Base-by-base conservation (phyloP, 2,797 vertebrate genomes). In the Rhynchonycteris naso region DNA sequence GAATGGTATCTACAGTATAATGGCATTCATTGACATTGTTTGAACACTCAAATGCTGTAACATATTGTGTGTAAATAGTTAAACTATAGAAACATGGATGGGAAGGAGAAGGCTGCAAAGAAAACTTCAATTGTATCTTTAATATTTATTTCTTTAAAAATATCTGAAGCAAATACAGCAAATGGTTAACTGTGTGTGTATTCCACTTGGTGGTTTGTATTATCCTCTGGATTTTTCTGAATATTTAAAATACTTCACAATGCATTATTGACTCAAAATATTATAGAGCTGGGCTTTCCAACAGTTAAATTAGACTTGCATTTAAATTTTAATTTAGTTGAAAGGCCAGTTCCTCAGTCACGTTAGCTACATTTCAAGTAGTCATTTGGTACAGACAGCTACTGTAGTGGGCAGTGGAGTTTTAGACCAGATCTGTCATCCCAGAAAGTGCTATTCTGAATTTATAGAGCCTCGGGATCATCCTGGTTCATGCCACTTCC, bases 231-330 rank as follows among this genome's bases (percentile, higher is more conserved):
- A 30, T 15, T 33, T 94, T 79, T 66, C 89, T 58, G 61, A 68
- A 88, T 80, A 14, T 87, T 87, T 83, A 50, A 68, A 52, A 72
- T 86, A 82, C 50, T 30, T 88, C n/a, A 43, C 68, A 83, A 88
- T 56, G 22, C 22, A 71, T 86, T 78, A 33, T 33, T 86, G 80
- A 63, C 26, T n/a, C n/a, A 72, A 83, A 93, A 65, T 79, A 47
- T 47, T 66, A 80, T 8, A 79, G 26, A 91, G 35, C 28, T 26
- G 18, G 54, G 12, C 65, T 91, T 59, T 69, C 47, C 4, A 75
- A 89, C 19, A 63, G 33, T 66, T 88, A 30, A 76, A 91, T 83
- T 38, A n/a, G 47, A 69, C 11, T 30, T 68, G 35, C 16, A 50
- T 79, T n/a, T 21, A 54, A 43, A 80, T 66, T 76, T 63, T 75